phyloP scores from a whole-genome alignment of 2,113 vertebrate species.

The Cyrtonyx montezumae region DNA sequence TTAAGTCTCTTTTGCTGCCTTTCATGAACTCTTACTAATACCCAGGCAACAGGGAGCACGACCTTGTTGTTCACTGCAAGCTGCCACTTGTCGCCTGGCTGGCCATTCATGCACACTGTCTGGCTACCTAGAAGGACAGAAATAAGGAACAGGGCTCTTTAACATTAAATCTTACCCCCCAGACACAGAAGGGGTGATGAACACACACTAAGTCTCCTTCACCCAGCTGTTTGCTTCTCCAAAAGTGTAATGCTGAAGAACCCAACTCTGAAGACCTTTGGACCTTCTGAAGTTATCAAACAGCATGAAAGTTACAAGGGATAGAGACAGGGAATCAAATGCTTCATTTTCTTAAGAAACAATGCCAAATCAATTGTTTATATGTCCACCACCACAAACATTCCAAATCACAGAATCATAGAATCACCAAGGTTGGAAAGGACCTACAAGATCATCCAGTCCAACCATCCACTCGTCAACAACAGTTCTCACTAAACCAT shows the following conservation, averaged over 20 bases:
- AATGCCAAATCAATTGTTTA: background rate
- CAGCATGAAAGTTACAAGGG: background rate
- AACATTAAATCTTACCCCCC: background rate
- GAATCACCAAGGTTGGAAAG: no score
- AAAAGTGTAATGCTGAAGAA: background rate
- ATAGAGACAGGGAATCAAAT: background rate
- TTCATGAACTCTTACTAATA: background rate
- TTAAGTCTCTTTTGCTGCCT: background rate
- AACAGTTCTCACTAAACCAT: no score
- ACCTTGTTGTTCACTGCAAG: background rate
- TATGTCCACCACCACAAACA: background rate
- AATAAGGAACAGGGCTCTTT: background rate
- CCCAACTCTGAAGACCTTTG: background rate
- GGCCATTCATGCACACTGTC: background rate
- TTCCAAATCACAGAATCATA: no score
- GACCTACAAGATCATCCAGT: no score
- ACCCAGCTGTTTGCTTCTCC: background rate
- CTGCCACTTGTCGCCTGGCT: background rate
- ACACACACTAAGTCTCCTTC: background rate
- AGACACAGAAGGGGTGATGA: background rate
- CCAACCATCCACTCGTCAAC: no score
- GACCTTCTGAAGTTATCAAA: background rate
- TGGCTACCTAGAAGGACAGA: background rate
- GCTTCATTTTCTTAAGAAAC: background rate
- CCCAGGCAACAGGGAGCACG: background rate